Conservation (phyloP, 2,797 vertebrate genomes). For the Crocodylus rhombifer region DNA sequence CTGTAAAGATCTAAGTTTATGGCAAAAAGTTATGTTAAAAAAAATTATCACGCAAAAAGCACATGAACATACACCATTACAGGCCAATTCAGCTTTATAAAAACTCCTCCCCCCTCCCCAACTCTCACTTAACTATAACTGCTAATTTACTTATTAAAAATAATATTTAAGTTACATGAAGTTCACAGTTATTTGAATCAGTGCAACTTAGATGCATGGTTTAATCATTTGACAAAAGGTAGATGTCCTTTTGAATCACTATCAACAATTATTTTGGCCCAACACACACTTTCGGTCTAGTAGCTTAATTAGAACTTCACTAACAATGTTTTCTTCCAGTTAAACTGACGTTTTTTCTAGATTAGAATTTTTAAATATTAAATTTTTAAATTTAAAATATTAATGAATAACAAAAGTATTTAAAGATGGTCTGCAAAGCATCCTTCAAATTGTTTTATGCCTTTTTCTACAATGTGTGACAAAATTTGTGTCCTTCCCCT, state of each 20-base stretch:
- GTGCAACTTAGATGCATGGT: not conserved
- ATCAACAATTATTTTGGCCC: not conserved
- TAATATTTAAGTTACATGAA: not conserved
- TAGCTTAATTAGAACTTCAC: not conserved
- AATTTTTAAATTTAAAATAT: not conserved
- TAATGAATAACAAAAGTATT: not conserved
- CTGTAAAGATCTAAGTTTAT: not conserved
- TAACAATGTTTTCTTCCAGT: not conserved
- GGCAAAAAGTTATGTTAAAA: not conserved
- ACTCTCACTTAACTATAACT: not conserved
- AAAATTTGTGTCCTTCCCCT: not conserved
- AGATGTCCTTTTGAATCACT: not conserved
- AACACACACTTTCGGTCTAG: not conserved
- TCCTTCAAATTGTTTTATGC: not conserved
- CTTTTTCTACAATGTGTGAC: not conserved
- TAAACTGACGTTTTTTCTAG: not conserved
- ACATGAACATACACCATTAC: not conserved
- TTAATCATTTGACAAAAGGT: not conserved
- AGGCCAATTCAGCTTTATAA: not conserved
- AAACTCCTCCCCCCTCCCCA: not conserved
- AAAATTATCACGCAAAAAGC: not conserved
- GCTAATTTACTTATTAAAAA: not conserved
- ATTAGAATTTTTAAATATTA: not conserved
- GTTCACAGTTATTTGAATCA: not conserved
- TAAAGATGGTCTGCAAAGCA: not conserved